Percentiles rank a stretch among this genome's conserved stretches.
Conservation (phyloP, 92 coral and sea anemone genomes). For the Porites cylindrica region DNA sequence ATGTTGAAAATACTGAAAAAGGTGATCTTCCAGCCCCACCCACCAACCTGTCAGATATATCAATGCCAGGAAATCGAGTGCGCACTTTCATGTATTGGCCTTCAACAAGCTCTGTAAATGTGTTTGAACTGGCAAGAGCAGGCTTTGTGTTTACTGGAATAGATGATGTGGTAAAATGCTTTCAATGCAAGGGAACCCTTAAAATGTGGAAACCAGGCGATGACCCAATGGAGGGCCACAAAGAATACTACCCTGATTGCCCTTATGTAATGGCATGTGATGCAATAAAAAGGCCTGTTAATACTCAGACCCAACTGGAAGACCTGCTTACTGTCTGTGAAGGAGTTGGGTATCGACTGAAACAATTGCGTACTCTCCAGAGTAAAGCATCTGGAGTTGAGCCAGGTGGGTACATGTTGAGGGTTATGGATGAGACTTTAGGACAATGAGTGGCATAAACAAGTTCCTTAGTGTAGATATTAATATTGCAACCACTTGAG, state of each 20-base stretch:
- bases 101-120: constrained; percentile 95
- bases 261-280: constrained; percentile 76
- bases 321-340: constrained; percentile 87
- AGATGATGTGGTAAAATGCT: constrained; percentile 97
- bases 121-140: constrained; percentile 97
- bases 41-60: constrained; percentile 76
- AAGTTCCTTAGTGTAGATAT: neutral
- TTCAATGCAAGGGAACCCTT: constrained; percentile 93
- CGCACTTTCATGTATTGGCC: constrained; percentile 96
- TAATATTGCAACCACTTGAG: too few species aligned
- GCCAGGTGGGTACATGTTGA: constrained; percentile 70
- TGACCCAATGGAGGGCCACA: constrained; percentile 86
- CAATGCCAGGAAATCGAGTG: constrained; percentile 80
- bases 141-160: constrained; percentile 97
- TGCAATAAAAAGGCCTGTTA: constrained; percentile 55
- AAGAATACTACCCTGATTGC: constrained; percentile 95
- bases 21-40: constrained; percentile 32
- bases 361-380: constrained; percentile 81
- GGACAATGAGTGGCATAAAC: neutral
- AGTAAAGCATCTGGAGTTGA: constrained; percentile 61
- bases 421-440: neutral
- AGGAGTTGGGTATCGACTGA: constrained; percentile 81
- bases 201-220: constrained; percentile 97
- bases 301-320: constrained; percentile 78
- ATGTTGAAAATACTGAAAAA: constrained; percentile 51